Evolutionary conservation across 2,797 vertebrate genomes (phyloP).

Genomic region (Sebastes hopkinsi): DNA sequence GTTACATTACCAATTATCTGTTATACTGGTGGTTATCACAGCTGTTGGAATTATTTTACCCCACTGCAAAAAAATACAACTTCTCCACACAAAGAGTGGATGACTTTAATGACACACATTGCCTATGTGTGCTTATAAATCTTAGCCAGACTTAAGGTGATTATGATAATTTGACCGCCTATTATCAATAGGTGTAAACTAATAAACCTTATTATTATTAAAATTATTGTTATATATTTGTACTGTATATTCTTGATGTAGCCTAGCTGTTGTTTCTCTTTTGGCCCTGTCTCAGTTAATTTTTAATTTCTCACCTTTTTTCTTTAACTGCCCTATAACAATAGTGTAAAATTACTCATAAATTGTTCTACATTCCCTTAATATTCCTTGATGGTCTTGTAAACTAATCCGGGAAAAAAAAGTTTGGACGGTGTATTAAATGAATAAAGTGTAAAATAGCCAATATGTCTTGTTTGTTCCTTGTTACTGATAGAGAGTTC

Average conservation of each 20-base stretch:
- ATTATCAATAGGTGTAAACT: not conserved
- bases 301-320: not conserved
- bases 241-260: not conserved
- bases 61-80: not conserved
- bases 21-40: not conserved
- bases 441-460: too few relatives aligned
- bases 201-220: not conserved
- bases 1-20: not conserved
- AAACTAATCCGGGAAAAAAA: rapidly evolving
- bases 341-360: too few relatives aligned
- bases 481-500: too few relatives aligned
- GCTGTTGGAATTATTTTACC: not conserved
- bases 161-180: not conserved
- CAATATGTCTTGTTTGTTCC: too few relatives aligned
- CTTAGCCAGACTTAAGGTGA: not conserved
- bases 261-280: not conserved
- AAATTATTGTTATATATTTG: not conserved
- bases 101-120: not conserved
- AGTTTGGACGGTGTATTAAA: too few relatives aligned
- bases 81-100: not conserved
- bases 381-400: not conserved
- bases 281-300: rapidly evolving
- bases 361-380: not conserved
- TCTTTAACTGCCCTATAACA: not conserved
- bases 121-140: not conserved